Percentiles rank a stretch among this genome's conserved stretches.
phyloP scores from a whole-genome alignment of 2,113 vertebrate genomes.

The Pollachius pollachius region DNA sequence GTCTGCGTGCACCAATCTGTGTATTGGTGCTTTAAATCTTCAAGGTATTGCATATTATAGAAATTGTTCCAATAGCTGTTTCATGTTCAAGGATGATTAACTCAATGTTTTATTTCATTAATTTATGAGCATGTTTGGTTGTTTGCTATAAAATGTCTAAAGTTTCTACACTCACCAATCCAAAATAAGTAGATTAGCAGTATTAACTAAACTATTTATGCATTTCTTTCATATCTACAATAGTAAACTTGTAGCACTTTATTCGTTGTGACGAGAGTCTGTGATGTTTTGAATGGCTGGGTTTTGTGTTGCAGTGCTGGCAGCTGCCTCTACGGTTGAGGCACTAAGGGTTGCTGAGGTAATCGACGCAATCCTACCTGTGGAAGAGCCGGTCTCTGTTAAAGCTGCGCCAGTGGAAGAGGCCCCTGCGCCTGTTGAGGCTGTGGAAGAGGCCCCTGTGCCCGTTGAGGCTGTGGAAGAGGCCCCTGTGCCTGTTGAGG shows the following conservation, averaged over 20 bases:
- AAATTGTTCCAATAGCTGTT: too few species aligned
- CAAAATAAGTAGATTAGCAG: too few species aligned
- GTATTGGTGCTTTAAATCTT: too few species aligned
- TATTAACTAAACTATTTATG: too few species aligned
- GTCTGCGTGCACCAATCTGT: slow-evolving; percentile 16
- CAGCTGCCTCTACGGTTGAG: slow-evolving; percentile 47
- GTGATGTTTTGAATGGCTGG: slow-evolving; percentile 58
- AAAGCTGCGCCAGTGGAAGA: slow-evolving; percentile 15
- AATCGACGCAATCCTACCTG: slow-evolving; percentile 11
- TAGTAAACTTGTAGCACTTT: too few species aligned
- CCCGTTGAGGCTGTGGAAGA: slow-evolving; percentile 8
- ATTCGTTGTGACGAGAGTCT: slow-evolving; percentile 19
- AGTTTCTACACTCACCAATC: too few species aligned
- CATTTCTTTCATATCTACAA: too few species aligned
- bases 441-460: neutral
- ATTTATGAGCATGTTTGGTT: too few species aligned
- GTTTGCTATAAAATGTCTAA: too few species aligned
- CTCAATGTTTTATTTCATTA: too few species aligned
- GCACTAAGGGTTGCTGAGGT: slow-evolving; percentile 23
- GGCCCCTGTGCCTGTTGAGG: slow-evolving; percentile 1
- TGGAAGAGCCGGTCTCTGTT: neutral
- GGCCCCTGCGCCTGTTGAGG: neutral
- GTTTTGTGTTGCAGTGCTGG: slow-evolving; percentile 73
- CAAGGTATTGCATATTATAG: too few species aligned
- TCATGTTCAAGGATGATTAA: too few species aligned